These are phyloP conservation scores for Procambarus virginalis DNA, from an alignment of 1,140 invertebrate species.

Conservation along the genomic window DNA sequence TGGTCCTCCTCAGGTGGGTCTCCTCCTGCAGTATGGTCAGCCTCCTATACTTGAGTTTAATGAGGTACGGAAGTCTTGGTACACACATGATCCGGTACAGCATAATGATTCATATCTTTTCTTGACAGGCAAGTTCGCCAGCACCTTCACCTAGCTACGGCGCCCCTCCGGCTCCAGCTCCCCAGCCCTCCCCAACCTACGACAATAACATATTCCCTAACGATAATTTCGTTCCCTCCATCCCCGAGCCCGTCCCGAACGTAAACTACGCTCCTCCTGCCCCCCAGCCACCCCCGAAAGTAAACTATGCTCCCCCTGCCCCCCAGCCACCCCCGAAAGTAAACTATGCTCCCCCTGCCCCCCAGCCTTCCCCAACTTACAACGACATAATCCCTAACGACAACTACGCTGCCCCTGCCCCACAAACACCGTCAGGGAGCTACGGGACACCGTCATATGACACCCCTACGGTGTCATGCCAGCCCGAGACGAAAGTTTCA, in stretches of 20 bases:
- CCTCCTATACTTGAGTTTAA: no score
- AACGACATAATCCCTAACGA: conserved; percentile 8
- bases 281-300: neutral
- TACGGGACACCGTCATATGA: conserved; percentile 23
- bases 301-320: neutral
- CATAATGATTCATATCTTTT: no score
- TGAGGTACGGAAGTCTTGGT: no score
- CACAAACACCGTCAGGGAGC: conserved; percentile 18
- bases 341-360: neutral
- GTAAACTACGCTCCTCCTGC: neutral
- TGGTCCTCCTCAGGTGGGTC: no score
- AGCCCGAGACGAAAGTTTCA: conserved; percentile 22
- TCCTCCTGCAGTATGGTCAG: no score
- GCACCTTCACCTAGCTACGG: no score
- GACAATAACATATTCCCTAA: no score
- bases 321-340: neutral
- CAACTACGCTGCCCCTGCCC: neutral
- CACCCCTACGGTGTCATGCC: conserved; percentile 19
- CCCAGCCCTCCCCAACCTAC: neutral
- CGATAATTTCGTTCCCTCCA: neutral
- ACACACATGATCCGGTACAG: no score
- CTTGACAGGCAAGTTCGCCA: no score
- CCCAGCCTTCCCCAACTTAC: conserved; percentile 2
- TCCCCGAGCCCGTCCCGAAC: neutral
- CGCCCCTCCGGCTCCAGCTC: neutral